Evolutionary conservation across 2,888 invertebrate species (phyloP), one percentile per base, ranked within the genome.

Genomic region (Scaptomyza caliginosa): DNA sequence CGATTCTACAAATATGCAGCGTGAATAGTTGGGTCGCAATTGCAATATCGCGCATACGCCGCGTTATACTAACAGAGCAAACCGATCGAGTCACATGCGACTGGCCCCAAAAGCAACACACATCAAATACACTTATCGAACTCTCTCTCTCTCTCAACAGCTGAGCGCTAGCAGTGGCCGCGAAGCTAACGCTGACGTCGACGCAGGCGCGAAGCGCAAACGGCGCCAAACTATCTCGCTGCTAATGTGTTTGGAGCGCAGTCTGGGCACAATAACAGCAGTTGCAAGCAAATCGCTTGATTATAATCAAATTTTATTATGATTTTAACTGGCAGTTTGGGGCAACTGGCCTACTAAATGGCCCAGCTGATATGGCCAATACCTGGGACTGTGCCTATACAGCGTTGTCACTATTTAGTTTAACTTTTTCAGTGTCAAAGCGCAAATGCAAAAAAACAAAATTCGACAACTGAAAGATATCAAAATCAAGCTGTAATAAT

Each of bases 261-360:
- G 43, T 57, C 34, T 16, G 34, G 42, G 11, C 49, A 56, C 58
- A n/a, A n/a, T 65, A 57, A 86, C 84, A 68, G 59, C 67, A 55
- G 42, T 49, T 80, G 86, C 88, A 86, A 87, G 71, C 78, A 86
- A 86, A 86, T 88, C 68, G 77, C 21, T 77, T 87, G 86, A 87
- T 86, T 86, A 86, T 74, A 64, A 73, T 23, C 51, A 36, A 60
- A 45, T 69, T 83, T 67, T 81, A 73, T 73, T 71, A 56, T 78
- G 63, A 79, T 74, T 55, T 79, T 74, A 55, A 66, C 52, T 36
- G 36, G 32, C 46, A 32, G 40, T 45, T 56, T 34, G 60, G 36
- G 49, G 46, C 49, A 48, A 48, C 51, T 72, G 67, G 62, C 72
- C 76, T 71, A 67, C 16, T 71, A 74, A 76, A 56, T 58, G 42